Base-by-base conservation (phyloP, 2,113 vertebrate genomes). In the Chlamydotis undulata region DNA sequence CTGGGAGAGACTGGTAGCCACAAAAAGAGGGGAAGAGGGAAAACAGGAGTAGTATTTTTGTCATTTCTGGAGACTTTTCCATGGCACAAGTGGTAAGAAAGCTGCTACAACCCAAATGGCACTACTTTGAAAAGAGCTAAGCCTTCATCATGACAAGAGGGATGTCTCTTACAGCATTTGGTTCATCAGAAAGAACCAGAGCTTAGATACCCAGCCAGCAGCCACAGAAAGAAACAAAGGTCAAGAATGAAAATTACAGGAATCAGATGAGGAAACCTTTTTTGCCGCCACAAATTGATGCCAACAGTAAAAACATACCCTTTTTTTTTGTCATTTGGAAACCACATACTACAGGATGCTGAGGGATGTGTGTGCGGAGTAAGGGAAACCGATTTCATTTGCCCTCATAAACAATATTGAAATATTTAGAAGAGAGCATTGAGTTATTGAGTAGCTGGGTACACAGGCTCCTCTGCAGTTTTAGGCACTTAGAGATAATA, bases 321-420 rank as follows among this genome's bases (percentile, higher is more conserved):
- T 60, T 21, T n/a, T 70, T 47, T 35, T n/a, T 70, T 70, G 29
- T 59, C 37, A 63, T 33, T 77, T 79, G 29, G 24, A 88, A 69
- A 53, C 19, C 1, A 3, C 10, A 24, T 7, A 33, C 8, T 19
- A 67, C 23, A 28, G 64, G 16, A 70, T 53, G 37, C 19, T 25
- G 23, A 28, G 13, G 28, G 0, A 0, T 53, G 7, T 13, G 59
- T 14, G 17, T 22, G 25, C 7, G 0, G 45, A 87, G 28, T 50
- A 60, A 71, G 7, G 24, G 12, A 47, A 83, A 55, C 7, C 28
- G 11, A n/a, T 73, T 92, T 78, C 9, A 33, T 77, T 22, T 82
- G 10, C 14, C 24, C 19, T 74, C 47, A 60, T 12, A 69, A 71
- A 82, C 22, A 59, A 37, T 10, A 82, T 0, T 26, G 47, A 83